Conservation (phyloP, 2,888 invertebrate genomes). For the Xanthostigma xanthostigma region DNA sequence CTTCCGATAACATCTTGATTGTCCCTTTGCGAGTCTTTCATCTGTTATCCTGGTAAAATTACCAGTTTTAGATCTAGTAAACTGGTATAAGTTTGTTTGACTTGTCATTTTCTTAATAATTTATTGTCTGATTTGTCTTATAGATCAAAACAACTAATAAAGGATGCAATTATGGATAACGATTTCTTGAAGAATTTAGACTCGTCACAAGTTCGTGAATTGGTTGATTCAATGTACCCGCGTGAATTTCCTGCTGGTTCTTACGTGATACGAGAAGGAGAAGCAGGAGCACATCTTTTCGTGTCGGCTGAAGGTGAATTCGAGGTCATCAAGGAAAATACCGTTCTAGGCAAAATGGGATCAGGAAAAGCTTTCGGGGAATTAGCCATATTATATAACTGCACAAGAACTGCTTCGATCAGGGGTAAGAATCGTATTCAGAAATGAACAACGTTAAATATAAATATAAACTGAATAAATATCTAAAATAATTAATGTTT, state of each 20-base stretch:
- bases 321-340: conserved; percentile 48
- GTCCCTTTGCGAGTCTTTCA: too few species aligned
- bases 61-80: too few species aligned
- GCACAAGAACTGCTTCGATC: conserved; percentile 51
- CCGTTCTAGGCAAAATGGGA: conserved; percentile 45
- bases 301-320: conserved; percentile 52
- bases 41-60: too few species aligned
- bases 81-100: too few species aligned
- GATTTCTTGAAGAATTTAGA: conserved; percentile 51
- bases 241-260: conserved; percentile 35
- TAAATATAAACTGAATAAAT: too few species aligned
- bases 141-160: conserved; percentile 48
- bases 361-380: conserved; percentile 54
- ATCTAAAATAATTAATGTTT: conserved; percentile 11
- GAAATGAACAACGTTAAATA: neutral
- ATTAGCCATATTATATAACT: conserved; percentile 60
- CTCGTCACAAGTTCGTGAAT: conserved; percentile 43
- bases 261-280: conserved; percentile 44
- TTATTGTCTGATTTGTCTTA: conserved; percentile 8
- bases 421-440: conserved; percentile 27
- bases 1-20: too few species aligned
- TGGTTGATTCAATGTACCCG: conserved; percentile 51
- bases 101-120: neutral
- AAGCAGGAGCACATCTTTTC: conserved; percentile 43
- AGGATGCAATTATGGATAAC: conserved; percentile 48